A percentile compares a stretch with the other conserved stretches of the same genome.
Conservation (phyloP, 2,113 vertebrate genomes). For the Oryzias celebensis region DNA sequence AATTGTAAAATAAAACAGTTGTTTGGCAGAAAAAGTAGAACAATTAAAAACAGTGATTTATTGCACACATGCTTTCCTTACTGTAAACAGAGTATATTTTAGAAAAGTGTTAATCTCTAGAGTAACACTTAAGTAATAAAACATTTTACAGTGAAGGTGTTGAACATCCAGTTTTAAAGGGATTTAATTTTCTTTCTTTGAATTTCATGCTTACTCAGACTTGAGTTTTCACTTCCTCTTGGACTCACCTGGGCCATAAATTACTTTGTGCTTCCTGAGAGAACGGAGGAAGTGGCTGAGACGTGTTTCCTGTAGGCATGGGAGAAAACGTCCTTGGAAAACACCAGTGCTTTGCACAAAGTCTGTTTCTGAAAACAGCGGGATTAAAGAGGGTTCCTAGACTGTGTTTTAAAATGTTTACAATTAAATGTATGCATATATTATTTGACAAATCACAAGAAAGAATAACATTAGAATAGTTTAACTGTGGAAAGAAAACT, state of each 20-base stretch:
- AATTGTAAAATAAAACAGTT: too few species aligned
- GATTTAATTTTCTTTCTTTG: not conserved
- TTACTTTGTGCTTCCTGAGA: constrained; percentile 49
- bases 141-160: not conserved
- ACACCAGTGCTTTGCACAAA: constrained; percentile 19
- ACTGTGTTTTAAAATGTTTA: too few species aligned
- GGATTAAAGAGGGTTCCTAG: constrained; percentile 31
- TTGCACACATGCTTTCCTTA: too few species aligned
- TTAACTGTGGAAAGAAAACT: too few species aligned
- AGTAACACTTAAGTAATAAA: too few species aligned
- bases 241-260: constrained; percentile 6
- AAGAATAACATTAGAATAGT: too few species aligned
- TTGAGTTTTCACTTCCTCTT: constrained; percentile 6
- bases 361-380: constrained; percentile 16
- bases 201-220: constrained; percentile 9
- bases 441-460: too few species aligned
- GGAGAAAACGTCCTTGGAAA: constrained; percentile 26
- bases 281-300: constrained; percentile 61
- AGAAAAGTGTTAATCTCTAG: too few species aligned
- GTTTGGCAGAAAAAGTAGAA: too few species aligned
- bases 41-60: too few species aligned
- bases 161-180: not conserved
- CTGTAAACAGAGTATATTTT: too few species aligned
- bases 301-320: constrained; percentile 61
- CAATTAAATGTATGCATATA: too few species aligned